Conservation (phyloP, 2,113 vertebrate genomes). For the Podilymbus podiceps region DNA sequence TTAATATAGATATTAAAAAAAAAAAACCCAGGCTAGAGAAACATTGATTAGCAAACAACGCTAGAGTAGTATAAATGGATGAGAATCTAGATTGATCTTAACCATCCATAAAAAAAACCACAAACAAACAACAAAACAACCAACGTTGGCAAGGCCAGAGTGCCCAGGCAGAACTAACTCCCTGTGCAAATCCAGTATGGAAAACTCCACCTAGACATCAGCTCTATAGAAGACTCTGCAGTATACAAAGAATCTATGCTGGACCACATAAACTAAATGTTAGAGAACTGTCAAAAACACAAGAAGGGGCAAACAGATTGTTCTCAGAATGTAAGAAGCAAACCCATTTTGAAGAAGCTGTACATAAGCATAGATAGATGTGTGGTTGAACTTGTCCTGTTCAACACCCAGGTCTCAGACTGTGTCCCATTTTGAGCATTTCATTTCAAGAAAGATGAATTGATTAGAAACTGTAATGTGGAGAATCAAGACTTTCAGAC, state of each 20-base stretch:
- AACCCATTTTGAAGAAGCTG: background rate
- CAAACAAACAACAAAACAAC: no score
- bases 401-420: background rate
- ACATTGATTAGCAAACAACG: background rate
- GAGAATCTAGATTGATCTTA: background rate
- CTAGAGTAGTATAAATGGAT: background rate
- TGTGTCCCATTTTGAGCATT: background rate
- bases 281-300: background rate
- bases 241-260: background rate
- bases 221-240: background rate
- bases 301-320: background rate
- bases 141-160: background rate
- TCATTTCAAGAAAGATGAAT: background rate
- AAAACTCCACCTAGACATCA: background rate
- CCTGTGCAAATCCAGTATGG: background rate
- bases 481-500: background rate
- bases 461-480: accelerated
- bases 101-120: background rate
- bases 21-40: background rate
- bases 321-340: background rate
- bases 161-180: background rate
- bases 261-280: background rate
- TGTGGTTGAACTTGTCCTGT: background rate
- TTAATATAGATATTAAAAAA: background rate
- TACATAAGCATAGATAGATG: accelerated